Evolutionary conservation across 2,888 invertebrate genomes (phyloP), one percentile per base, ranked within the genome.

Genomic region (Drosophila neonasuta): DNA sequence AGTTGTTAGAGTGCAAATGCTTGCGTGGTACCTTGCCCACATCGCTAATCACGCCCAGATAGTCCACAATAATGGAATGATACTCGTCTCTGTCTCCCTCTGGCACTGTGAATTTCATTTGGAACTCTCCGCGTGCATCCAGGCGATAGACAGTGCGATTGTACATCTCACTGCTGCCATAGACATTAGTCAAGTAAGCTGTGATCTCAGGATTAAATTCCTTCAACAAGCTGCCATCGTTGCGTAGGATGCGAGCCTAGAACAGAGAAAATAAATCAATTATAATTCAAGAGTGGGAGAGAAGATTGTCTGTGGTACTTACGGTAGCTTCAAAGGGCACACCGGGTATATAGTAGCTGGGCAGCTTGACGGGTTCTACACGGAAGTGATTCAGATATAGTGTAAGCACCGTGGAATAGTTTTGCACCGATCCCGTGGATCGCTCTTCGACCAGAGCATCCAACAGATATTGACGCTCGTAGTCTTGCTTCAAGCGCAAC

Each of bases 361-460:
- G 96, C 20, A 97, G 95, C 85, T 96, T 94, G 48, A 97, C 94
- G 36, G 96, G 92, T 74, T 96, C 95, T 90, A 97, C 92, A 73
- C 94, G 95, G 86, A 96, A 95, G 66, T 94, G 93, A 89, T 95
- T 94, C 77, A 95, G 94, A 89, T 97, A 97, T 20, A 98, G 92
- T 51, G 95, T 93, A 61, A 98, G 92, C 77, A 95, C 93, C 4
- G 94, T 93, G 1, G 96, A 94, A 39, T 95, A 94, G 88, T 97
- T 97, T 89, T 98, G 97, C 76, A 95, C 94, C 62, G 97, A 94
- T 2, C 90, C 90, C 2, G 98, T 98, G 67, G 97, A 92, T 60
- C 94, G 94, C 92, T 99, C 99, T 90, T 97, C 97, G 2, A 99
- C 95, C 10, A 96, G 94, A 0, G 97, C 98, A 89, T 98, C 97